A percentile compares a stretch with the other conserved stretches of the same genome.
phyloP scores from a whole-genome alignment of 2,113 vertebrate genomes.

The Puntigrus tetrazona region DNA sequence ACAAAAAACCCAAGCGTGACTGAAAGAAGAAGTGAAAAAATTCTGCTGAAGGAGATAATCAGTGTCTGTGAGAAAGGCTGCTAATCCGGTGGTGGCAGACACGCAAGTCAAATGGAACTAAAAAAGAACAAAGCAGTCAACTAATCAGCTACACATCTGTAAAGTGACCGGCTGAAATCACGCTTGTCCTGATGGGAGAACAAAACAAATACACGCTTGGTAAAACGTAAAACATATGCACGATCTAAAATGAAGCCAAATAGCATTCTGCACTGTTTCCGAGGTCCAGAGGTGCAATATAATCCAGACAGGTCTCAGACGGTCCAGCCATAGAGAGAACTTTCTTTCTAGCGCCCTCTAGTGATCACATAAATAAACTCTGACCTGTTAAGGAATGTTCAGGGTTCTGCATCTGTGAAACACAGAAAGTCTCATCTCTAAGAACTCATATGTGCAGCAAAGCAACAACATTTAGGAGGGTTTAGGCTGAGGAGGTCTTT shows the following conservation, averaged over 20 bases:
- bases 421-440: neutral
- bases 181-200: neutral
- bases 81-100: neutral
- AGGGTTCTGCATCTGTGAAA: neutral
- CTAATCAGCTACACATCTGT: neutral
- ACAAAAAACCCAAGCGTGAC: neutral
- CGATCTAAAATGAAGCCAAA: neutral
- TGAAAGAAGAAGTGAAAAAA: constrained; percentile 6
- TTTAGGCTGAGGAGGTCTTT: neutral
- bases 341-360: neutral
- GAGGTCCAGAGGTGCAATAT: neutral
- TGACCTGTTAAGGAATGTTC: constrained; percentile 1
- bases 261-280: neutral
- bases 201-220: neutral
- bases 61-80: neutral
- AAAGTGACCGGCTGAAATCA: neutral
- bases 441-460: neutral
- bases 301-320: neutral
- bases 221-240: neutral
- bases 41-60: neutral
- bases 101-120: neutral
- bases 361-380: neutral
- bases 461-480: neutral
- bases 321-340: neutral
- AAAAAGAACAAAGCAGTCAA: neutral